Evolutionary conservation across 2,113 vertebrate species (phyloP).

Genomic region (Desmodus rotundus): DNA sequence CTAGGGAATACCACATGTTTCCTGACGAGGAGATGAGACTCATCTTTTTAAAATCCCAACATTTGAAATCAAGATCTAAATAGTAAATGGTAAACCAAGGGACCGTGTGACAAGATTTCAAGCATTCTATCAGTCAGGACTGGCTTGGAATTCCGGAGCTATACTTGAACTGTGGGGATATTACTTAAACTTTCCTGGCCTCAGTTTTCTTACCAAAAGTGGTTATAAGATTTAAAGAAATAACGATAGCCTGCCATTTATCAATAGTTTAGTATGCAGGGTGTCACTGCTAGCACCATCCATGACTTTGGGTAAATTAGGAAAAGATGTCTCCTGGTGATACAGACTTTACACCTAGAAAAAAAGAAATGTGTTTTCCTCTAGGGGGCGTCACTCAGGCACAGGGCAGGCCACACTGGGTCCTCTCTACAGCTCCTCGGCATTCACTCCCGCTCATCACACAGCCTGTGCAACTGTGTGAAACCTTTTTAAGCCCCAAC

Average conservation of each 20-base stretch:
- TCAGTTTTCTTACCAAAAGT: background rate
- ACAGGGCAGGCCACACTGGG: background rate
- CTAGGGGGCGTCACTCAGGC: background rate
- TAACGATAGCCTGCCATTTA: background rate
- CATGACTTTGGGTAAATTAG: background rate
- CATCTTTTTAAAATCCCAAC: background rate
- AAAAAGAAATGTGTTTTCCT: background rate
- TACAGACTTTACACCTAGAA: background rate
- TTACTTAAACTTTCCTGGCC: background rate
- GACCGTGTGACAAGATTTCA: background rate
- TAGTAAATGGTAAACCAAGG: background rate
- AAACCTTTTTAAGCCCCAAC: background rate
- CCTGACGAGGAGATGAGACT: background rate
- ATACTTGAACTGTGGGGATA: background rate
- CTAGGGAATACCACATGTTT: background rate
- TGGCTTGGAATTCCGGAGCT: background rate
- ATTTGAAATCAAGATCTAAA: constrained; percentile 7
- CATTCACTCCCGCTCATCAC: background rate
- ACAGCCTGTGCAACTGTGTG: background rate
- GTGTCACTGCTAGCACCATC: background rate
- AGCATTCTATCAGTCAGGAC: background rate
- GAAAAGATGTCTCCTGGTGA: background rate
- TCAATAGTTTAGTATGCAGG: background rate
- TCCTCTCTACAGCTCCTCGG: background rate
- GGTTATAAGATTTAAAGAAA: background rate